Percentiles rank a stretch among this genome's conserved stretches.
Conservation (phyloP, 2,888 invertebrate genomes). For the Microctonus aethiopoides region DNA sequence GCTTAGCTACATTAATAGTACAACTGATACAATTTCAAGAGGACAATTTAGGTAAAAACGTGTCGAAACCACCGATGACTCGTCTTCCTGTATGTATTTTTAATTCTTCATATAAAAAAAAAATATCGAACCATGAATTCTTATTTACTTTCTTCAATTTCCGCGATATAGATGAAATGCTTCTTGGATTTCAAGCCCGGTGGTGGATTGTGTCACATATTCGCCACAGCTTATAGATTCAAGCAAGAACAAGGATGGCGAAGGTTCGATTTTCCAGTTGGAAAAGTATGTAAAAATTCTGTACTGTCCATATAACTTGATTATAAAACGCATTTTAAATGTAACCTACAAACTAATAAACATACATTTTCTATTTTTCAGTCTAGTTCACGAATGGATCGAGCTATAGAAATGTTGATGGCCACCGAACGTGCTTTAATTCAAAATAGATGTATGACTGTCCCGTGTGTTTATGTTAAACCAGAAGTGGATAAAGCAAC, state of each 20-base stretch:
- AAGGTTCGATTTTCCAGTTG: constrained; percentile 91
- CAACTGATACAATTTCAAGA: constrained; percentile 97
- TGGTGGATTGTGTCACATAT: constrained; percentile 91
- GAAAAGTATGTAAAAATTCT: constrained; percentile 72
- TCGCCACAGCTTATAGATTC: constrained; percentile 94
- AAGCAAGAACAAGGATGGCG: constrained; percentile 97
- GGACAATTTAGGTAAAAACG: constrained; percentile 93
- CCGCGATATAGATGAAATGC: constrained; percentile 83
- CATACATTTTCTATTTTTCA: constrained; percentile 59
- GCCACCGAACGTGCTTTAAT: constrained; percentile 87
- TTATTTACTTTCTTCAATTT: background rate
- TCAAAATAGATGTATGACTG: constrained; percentile 81
- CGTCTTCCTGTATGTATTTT: constrained; percentile 81
- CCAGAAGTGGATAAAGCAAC: constrained; percentile 87
- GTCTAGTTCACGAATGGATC: constrained; percentile 90
- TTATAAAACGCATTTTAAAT: background rate
- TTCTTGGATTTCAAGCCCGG: constrained; percentile 96
- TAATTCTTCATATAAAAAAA: background rate
- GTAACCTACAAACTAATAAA: background rate
- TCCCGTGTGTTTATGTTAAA: constrained; percentile 84
- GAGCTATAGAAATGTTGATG: constrained; percentile 93
- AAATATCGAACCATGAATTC: constrained; percentile 1
- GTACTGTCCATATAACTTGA: constrained; percentile 3
- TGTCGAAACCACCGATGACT: constrained; percentile 87
- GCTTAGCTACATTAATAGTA: constrained; percentile 83